Percentiles rank a stretch among this genome's conserved stretches.
phyloP scores from a whole-genome alignment of 2,113 vertebrate species.

The Phaetusa simplex region DNA sequence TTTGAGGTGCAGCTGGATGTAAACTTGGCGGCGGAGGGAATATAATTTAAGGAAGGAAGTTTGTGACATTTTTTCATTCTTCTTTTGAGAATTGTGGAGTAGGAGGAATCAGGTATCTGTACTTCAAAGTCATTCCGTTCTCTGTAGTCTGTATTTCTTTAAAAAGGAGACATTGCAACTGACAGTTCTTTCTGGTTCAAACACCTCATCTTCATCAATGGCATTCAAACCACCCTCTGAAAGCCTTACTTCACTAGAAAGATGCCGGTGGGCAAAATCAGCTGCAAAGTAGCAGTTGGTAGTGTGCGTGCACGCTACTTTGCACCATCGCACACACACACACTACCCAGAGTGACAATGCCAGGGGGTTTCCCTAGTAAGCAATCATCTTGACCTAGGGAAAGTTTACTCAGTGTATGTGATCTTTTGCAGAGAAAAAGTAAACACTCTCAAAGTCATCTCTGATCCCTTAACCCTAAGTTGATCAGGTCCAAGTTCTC shows the following conservation, averaged over 20 bases:
- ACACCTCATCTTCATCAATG: neutral
- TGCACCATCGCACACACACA: accelerated
- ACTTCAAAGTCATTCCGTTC: neutral
- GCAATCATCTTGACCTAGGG: neutral
- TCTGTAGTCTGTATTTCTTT: neutral
- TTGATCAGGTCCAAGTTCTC: neutral
- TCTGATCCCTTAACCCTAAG: neutral
- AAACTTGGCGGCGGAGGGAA: neutral
- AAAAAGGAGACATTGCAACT: neutral
- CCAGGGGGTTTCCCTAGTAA: neutral
- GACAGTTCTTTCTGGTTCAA: neutral
- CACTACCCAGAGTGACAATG: accelerated
- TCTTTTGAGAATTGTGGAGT: neutral
- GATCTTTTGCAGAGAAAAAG: neutral
- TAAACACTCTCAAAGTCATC: neutral
- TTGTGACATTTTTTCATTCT: neutral
- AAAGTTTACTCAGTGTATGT: neutral
- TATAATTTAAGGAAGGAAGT: neutral
- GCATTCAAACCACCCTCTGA: neutral
- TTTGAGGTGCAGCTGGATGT: neutral
- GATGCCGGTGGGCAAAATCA: neutral
- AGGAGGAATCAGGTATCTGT: neutral
- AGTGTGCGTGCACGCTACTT: neutral
- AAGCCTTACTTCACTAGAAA: neutral
- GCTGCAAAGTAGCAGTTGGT: neutral